These are phyloP conservation scores for Drosophila funebris DNA, from an alignment of 1,140 invertebrate species.

Conservation along the genomic window DNA sequence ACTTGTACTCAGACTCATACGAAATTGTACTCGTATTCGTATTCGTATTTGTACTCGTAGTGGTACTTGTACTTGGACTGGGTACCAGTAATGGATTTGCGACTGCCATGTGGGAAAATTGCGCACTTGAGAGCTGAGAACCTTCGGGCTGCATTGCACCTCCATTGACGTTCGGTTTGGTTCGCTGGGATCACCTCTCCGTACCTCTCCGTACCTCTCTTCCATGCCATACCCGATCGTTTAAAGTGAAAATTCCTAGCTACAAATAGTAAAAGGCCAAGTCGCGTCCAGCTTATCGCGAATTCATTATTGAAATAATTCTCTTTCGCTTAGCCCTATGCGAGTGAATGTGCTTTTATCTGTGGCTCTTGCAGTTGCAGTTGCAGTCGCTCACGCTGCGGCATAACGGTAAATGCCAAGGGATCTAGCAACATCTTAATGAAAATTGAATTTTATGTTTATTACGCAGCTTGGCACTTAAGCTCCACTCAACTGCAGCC, in stretches of 20 bases:
- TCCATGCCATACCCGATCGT: background rate
- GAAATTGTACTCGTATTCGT: slow-evolving; percentile 4
- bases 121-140: slow-evolving; percentile 67
- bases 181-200: background rate
- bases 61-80: background rate
- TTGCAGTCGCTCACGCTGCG: slow-evolving; percentile 6
- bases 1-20: background rate
- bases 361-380: background rate
- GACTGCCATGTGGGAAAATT: slow-evolving; percentile 77
- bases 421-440: slow-evolving; percentile 76
- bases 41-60: background rate
- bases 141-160: slow-evolving; percentile 48
- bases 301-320: slow-evolving; percentile 81
- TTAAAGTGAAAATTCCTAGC: slow-evolving; percentile 27
- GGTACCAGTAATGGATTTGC: slow-evolving; percentile 20
- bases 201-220: background rate
- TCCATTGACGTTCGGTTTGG: background rate
- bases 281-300: slow-evolving; percentile 66
- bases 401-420: slow-evolving; percentile 67
- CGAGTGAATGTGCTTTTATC: slow-evolving; percentile 1
- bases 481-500: slow-evolving; percentile 1
- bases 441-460: slow-evolving; percentile 81
- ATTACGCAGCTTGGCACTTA: slow-evolving; percentile 67
- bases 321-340: slow-evolving; percentile 41
- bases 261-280: slow-evolving; percentile 50